Conservation (phyloP, 2,888 invertebrate species). For the Schizotus pectinicornis region DNA sequence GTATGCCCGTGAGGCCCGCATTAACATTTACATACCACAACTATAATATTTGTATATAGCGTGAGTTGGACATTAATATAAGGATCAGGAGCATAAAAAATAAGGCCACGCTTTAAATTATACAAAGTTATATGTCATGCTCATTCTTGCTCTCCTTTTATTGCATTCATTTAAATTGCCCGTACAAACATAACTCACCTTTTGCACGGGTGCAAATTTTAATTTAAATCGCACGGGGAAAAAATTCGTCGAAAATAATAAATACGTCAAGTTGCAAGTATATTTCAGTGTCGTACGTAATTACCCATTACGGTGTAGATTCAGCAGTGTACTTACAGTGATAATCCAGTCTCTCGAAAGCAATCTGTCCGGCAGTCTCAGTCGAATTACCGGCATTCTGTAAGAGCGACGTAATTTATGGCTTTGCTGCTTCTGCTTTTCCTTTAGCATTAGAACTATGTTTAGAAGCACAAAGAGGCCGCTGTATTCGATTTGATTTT, state of each 20-base stretch:
- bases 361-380: conserved; percentile 37
- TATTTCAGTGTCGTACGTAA: neutral
- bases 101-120: conserved; percentile 28
- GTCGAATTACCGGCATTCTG: conserved; percentile 43
- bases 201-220: neutral
- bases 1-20: conserved; percentile 29
- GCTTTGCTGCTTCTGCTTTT: conserved; percentile 31
- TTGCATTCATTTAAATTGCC: conserved; percentile 24
- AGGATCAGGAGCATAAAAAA: conserved; percentile 29
- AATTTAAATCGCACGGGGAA: conserved; percentile 6
- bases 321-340: conserved; percentile 5
- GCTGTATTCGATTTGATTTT: conserved; percentile 32
- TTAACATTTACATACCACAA: conserved; percentile 32
- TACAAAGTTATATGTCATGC: conserved; percentile 27
- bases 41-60: conserved; percentile 31
- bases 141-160: conserved; percentile 24
- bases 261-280: neutral
- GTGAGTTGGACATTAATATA: conserved; percentile 31
- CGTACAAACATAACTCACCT: conserved; percentile 6
- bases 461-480: conserved; percentile 39
- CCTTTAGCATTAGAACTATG: conserved; percentile 27
- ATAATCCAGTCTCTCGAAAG: conserved; percentile 19
- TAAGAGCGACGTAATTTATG: conserved; percentile 40
- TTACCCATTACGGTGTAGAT: neutral
- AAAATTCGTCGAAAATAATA: conserved; percentile 1